These are phyloP conservation scores for Aphodius sticticus DNA, from an alignment of 2,888 invertebrate genomes.

Conservation along the genomic window DNA sequence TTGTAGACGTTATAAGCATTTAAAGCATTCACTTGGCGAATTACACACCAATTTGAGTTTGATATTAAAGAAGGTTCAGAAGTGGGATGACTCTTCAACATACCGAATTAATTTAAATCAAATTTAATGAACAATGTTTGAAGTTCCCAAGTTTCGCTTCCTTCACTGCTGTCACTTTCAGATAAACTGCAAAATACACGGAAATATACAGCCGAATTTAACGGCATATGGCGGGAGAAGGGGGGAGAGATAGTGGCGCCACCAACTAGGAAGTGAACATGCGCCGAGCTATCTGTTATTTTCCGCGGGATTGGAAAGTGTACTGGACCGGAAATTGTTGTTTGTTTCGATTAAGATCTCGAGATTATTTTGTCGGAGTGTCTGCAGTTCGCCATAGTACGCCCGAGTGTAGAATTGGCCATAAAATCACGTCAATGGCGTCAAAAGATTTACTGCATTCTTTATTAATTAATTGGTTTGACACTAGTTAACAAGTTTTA, in stretches of 20 bases:
- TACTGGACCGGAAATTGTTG: background rate
- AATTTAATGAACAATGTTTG: too few relatives aligned
- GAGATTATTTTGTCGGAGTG: background rate
- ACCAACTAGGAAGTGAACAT: background rate
- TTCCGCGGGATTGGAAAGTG: constrained; percentile 4
- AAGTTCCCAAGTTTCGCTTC: background rate
- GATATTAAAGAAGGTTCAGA: too few relatives aligned
- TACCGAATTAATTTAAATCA: too few relatives aligned
- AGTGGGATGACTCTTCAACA: too few relatives aligned
- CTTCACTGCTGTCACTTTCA: background rate
- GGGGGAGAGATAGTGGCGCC: background rate
- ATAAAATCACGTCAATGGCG: background rate
- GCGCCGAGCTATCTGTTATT: background rate
- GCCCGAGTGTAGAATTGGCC: background rate
- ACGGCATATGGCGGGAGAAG: background rate
- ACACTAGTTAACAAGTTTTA: too few relatives aligned
- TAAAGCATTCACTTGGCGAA: too few relatives aligned
- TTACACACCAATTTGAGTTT: too few relatives aligned
- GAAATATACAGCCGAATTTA: background rate
- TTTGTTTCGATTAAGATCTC: background rate
- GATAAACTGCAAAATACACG: background rate
- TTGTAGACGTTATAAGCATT: too few relatives aligned
- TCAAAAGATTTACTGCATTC: too few relatives aligned
- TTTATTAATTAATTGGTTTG: too few relatives aligned
- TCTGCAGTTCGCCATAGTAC: background rate